phyloP scores from a whole-genome alignment of 2,888 invertebrate genomes.

The Labia minor region DNA sequence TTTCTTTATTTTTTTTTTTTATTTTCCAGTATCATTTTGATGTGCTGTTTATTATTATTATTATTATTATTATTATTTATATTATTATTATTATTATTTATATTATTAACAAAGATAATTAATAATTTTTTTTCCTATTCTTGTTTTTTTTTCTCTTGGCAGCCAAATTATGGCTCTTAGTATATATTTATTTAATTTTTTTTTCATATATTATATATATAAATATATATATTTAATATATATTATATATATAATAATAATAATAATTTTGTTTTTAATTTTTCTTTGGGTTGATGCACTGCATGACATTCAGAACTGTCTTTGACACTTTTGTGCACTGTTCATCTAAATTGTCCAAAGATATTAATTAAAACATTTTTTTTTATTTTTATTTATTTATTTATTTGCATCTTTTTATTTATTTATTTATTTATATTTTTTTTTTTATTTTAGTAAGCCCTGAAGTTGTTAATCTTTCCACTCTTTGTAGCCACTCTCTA shows the following conservation, averaged over 20 bases:
- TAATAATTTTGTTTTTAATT: neutral
- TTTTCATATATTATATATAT: too few relatives aligned
- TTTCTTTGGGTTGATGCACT: conserved; percentile 13
- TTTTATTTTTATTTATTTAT: neutral
- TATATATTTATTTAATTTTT: too few relatives aligned
- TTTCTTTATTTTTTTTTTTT: neutral
- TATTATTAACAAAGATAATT: neutral
- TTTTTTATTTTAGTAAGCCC: too few relatives aligned
- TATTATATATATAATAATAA: too few relatives aligned
- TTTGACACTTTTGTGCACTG: conserved; percentile 4
- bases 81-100: too few relatives aligned
- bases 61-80: too few relatives aligned
- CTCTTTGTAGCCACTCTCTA: neutral
- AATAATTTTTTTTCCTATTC: too few relatives aligned
- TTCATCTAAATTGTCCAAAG: neutral
- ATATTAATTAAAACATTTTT: neutral
- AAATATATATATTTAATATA: too few relatives aligned
- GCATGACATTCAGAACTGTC: conserved; percentile 3
- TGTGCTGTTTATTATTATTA: too few relatives aligned
- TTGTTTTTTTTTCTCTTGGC: neutral
- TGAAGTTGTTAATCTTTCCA: neutral
- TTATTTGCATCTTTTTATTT: neutral
- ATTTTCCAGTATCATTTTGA: neutral
- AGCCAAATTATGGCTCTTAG: neutral
- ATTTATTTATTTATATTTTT: too few relatives aligned